phyloP scores from a whole-genome alignment of 2,888 invertebrate species.

The Drosophila niveifrons region DNA sequence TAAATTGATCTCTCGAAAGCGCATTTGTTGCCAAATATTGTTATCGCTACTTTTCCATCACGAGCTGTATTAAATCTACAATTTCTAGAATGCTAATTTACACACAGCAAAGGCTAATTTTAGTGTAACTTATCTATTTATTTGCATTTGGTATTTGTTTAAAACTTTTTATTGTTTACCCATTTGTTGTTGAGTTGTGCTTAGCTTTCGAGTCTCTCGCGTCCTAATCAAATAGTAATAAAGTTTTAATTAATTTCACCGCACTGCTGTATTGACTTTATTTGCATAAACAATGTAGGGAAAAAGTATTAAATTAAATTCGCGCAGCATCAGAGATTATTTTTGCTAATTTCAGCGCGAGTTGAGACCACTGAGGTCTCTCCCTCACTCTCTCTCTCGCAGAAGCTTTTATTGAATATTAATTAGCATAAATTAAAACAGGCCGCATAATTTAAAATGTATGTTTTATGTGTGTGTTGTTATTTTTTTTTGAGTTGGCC shows the following conservation, averaged over 20 bases:
- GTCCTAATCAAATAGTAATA: constrained; percentile 32
- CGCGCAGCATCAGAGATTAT: constrained; percentile 56
- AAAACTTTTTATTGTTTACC: background rate
- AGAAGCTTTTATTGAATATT: constrained; percentile 70
- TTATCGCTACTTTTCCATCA: background rate
- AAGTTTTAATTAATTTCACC: constrained; percentile 68
- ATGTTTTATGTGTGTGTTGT: constrained; percentile 9
- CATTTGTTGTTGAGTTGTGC: background rate
- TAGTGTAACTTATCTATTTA: background rate
- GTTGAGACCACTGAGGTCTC: constrained; percentile 18
- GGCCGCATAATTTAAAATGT: constrained; percentile 44
- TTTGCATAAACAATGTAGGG: constrained; percentile 22
- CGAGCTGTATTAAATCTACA: background rate
- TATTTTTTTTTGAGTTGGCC: constrained; percentile 21
- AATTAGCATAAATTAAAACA: constrained; percentile 74
- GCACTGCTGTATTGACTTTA: constrained; percentile 47
- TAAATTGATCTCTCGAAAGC: constrained; percentile 10
- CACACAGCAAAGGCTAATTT: too few species aligned
- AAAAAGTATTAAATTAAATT: constrained; percentile 49
- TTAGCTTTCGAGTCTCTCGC: background rate
- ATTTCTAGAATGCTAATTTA: background rate
- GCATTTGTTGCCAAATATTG: background rate
- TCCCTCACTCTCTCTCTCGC: constrained; percentile 6
- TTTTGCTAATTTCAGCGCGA: constrained; percentile 37
- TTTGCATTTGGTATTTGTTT: background rate